Percentiles rank a stretch among this genome's conserved stretches.
Conservation (phyloP, 2,113 vertebrate genomes). For the Caracal caracal region DNA sequence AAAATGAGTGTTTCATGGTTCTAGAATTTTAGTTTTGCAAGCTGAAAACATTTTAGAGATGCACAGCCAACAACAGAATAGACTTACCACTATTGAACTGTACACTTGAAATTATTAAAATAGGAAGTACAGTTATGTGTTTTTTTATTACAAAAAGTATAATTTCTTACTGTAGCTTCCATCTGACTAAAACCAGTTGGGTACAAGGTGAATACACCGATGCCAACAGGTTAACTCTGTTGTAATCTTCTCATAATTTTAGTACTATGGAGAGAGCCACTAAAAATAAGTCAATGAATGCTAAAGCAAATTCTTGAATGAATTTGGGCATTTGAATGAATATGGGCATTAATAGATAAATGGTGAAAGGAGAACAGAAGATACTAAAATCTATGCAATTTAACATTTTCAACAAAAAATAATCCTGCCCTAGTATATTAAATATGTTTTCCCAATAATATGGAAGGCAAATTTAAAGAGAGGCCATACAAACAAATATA, state of each 20-base stretch:
- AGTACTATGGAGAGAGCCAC: not conserved
- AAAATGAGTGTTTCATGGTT: not conserved
- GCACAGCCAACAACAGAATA: not conserved
- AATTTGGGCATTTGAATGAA: not conserved
- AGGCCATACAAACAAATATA: not conserved
- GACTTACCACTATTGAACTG: not conserved
- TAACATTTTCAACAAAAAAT: not conserved
- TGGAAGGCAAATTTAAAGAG: not conserved
- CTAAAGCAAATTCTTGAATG: not conserved
- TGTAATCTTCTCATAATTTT: not conserved
- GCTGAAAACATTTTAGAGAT: not conserved
- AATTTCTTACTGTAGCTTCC: not conserved
- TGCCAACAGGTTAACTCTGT: not conserved
- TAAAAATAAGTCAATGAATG: not conserved
- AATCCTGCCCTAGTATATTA: not conserved
- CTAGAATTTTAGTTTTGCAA: not conserved
- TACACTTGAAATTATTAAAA: not conserved
- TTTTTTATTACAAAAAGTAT: not conserved
- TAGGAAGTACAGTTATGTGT: not conserved
- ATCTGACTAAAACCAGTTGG: not conserved
- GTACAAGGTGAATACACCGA: not conserved
- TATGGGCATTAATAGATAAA: not conserved
- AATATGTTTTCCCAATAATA: not conserved
- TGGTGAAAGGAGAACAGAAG: not conserved
- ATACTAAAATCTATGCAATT: not conserved